phyloP scores from a whole-genome alignment of 2,797 vertebrate species.

The Mormyrus proboscirostris region DNA sequence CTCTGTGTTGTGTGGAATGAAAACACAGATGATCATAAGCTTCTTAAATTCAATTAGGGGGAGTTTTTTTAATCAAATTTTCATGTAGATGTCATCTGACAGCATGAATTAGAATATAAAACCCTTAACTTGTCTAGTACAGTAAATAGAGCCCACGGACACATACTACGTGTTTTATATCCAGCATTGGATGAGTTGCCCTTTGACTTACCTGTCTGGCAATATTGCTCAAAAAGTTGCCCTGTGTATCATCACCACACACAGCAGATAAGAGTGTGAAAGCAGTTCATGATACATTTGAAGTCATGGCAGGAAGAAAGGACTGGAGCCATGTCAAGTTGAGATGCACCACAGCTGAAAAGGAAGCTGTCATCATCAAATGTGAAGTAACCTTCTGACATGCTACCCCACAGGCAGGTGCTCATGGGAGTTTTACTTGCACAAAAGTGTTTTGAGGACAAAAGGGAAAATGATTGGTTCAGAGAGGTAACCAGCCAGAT shows the following conservation, averaged over 20 bases:
- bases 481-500: neutral
- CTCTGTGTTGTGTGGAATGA: neutral
- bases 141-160: neutral
- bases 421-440: neutral
- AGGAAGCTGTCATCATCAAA: neutral
- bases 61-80: neutral
- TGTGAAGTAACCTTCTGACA: neutral
- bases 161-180: neutral
- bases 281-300: neutral
- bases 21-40: neutral
- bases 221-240: neutral
- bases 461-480: neutral
- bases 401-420: neutral
- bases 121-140: neutral
- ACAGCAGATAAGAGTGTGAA: neutral
- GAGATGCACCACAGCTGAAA: neutral
- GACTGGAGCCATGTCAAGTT: neutral
- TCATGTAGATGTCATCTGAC: neutral
- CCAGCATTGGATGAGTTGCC: neutral
- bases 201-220: neutral
- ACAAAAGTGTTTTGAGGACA: neutral
- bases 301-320: neutral
- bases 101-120: neutral
- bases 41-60: neutral
- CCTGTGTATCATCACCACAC: neutral